A percentile compares a stretch with the other conserved stretches of the same genome.
phyloP scores from a whole-genome alignment of 2,797 vertebrate species.

The Galagoides demidoff region DNA sequence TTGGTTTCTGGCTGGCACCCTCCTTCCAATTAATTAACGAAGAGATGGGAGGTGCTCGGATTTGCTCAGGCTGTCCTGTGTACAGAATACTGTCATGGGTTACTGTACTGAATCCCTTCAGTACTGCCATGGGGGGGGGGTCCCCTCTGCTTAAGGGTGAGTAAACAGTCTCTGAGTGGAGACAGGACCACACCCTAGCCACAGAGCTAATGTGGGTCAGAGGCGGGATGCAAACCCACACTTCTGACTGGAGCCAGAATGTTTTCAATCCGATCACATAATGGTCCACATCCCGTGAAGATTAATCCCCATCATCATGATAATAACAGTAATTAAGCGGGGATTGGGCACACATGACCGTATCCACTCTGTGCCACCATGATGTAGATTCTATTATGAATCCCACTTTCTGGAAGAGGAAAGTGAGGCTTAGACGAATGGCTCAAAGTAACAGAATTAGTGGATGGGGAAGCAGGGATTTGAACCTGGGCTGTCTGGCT shows the following conservation, averaged over 20 bases:
- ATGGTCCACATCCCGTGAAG: not conserved
- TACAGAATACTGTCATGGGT: not conserved
- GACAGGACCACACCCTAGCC: conserved; percentile 1
- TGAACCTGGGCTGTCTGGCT: not conserved
- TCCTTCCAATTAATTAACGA: conserved; percentile 70
- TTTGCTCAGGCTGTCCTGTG: not conserved
- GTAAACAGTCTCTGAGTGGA: not conserved
- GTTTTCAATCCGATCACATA: not conserved
- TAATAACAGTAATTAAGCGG: not conserved
- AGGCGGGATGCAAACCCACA: not conserved
- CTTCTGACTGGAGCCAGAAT: not conserved
- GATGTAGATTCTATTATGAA: not conserved
- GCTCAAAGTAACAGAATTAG: not conserved
- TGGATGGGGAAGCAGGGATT: not conserved
- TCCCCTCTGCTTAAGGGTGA: not conserved
- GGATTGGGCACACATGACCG: rapidly evolving
- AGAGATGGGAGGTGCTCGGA: not conserved
- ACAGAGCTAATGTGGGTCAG: conserved; percentile 12
- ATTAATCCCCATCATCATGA: too few relatives aligned
- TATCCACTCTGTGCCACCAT: too few relatives aligned
- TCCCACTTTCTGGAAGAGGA: conserved; percentile 1
- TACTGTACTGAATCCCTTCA: not conserved
- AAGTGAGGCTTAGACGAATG: not conserved
- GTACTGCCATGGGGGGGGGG: not conserved
- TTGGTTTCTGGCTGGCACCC: conserved; percentile 72